Conservation (phyloP, 2,888 invertebrate genomes). For the Scaptomyza polygonia region DNA sequence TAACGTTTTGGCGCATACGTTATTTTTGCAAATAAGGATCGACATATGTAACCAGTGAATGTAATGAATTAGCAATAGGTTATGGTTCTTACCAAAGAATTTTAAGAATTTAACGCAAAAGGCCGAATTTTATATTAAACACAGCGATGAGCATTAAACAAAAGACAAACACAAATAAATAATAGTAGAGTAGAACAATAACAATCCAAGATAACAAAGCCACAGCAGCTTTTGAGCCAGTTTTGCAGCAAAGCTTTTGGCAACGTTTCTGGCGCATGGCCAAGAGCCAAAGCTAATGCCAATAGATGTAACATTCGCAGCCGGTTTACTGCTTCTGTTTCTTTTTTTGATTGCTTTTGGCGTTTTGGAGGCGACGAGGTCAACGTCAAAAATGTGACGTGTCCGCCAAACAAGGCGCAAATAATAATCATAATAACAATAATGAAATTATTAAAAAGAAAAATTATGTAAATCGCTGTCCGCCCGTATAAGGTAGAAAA, state of each 20-base stretch:
- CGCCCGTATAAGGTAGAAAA: conserved; percentile 57
- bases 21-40: no score
- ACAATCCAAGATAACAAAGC: conserved; percentile 26
- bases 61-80: not conserved
- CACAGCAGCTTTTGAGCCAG: conserved; percentile 28
- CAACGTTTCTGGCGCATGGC: conserved; percentile 62
- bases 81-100: not conserved
- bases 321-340: conserved; percentile 44
- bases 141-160: conserved; percentile 6
- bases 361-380: conserved; percentile 23
- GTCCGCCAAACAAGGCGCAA: conserved; percentile 59
- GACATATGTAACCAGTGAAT: not conserved
- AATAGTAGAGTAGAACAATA: conserved; percentile 5
- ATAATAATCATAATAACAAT: conserved; percentile 55
- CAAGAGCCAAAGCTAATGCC: conserved; percentile 50
- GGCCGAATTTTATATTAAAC: not conserved
- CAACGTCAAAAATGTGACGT: conserved; percentile 43
- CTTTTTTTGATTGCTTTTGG: not conserved
- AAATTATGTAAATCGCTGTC: conserved; percentile 65
- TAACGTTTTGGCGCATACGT: no score
- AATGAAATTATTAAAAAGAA: conserved; percentile 67
- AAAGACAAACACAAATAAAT: conserved; percentile 19
- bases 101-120: no score
- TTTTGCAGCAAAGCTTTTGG: conserved; percentile 26
- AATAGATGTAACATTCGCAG: conserved; percentile 45